A percentile compares a stretch with the other conserved stretches of the same genome.
These are phyloP conservation scores for Tympanoctomys barrerae DNA, from an alignment of 2,797 vertebrate genomes.

Conservation along the genomic window DNA sequence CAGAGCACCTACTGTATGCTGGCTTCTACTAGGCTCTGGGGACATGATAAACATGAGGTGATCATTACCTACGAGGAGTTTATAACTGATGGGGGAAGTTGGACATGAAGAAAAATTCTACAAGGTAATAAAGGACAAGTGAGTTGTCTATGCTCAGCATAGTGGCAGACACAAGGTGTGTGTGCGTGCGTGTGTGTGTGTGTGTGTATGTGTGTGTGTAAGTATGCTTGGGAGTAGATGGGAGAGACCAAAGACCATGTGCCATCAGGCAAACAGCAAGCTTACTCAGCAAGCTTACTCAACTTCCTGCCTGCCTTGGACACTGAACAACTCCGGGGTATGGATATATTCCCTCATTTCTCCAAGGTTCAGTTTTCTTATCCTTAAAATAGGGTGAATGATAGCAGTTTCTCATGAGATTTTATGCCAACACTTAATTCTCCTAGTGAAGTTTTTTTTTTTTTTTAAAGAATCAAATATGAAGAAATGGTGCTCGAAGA, in stretches of 20 bases:
- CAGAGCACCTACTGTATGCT: neutral
- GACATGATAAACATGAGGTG: fast-evolving
- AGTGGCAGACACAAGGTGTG: neutral
- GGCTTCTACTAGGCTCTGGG: neutral
- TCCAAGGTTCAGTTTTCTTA: neutral
- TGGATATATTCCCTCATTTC: fast-evolving
- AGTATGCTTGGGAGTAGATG: neutral
- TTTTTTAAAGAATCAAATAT: neutral
- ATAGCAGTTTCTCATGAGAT: neutral
- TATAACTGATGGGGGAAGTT: neutral
- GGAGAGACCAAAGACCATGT: neutral
- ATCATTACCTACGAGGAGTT: neutral
- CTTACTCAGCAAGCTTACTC: neutral
- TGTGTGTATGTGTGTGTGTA: neutral
- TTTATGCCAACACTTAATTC: neutral
- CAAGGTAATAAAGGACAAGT: neutral
- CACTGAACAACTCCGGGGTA: no score
- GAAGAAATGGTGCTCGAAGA: neutral
- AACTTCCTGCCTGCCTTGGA: neutral
- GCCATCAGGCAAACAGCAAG: neutral
- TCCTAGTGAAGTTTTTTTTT: neutral
- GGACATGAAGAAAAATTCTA: neutral
- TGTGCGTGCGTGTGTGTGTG: neutral
- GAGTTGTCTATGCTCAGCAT: neutral
- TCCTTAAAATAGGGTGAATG: neutral